phyloP scores from a whole-genome alignment of 1,140 invertebrate genomes.

The Belonocnema kinseyi region DNA sequence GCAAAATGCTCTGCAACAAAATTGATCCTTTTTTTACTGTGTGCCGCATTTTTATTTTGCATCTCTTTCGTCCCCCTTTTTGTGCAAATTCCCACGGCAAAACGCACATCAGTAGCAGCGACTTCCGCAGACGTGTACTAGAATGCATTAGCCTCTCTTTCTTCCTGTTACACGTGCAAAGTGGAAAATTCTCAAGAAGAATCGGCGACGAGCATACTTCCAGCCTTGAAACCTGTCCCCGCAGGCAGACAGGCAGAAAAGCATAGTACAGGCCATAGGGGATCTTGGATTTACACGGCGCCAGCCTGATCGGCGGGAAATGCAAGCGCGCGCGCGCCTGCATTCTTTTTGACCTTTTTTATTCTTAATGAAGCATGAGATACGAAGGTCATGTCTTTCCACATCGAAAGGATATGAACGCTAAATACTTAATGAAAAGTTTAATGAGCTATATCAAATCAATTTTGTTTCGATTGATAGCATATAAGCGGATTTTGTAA shows the following conservation, averaged over 20 bases:
- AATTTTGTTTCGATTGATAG: too few relatives aligned
- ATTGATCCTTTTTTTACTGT: too few relatives aligned
- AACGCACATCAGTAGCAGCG: neutral
- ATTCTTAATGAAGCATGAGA: slow-evolving; percentile 39
- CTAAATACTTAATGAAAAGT: slow-evolving; percentile 50
- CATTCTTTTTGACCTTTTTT: slow-evolving; percentile 43
- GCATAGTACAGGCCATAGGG: neutral
- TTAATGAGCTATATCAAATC: neutral
- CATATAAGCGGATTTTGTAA: too few relatives aligned
- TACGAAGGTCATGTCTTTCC: slow-evolving; percentile 45
- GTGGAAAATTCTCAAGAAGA: slow-evolving; percentile 29
- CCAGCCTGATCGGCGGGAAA: slow-evolving; percentile 48
- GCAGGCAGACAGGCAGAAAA: slow-evolving; percentile 30
- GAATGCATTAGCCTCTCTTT: slow-evolving; percentile 26
- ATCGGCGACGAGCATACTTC: slow-evolving; percentile 50
- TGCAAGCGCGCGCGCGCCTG: slow-evolving; percentile 39
- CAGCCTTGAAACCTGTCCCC: slow-evolving; percentile 58
- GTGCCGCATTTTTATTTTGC: too few relatives aligned
- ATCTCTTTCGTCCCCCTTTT: too few relatives aligned
- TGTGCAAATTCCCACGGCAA: too few relatives aligned
- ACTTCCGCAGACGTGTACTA: slow-evolving; percentile 17
- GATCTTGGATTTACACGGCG: slow-evolving; percentile 39
- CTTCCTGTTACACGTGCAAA: slow-evolving; percentile 30
- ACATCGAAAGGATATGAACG: slow-evolving; percentile 46
- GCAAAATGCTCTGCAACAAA: too few relatives aligned